phyloP scores from a whole-genome alignment of 2,888 invertebrate genomes.

The Eudasyphora cyanicolor region DNA sequence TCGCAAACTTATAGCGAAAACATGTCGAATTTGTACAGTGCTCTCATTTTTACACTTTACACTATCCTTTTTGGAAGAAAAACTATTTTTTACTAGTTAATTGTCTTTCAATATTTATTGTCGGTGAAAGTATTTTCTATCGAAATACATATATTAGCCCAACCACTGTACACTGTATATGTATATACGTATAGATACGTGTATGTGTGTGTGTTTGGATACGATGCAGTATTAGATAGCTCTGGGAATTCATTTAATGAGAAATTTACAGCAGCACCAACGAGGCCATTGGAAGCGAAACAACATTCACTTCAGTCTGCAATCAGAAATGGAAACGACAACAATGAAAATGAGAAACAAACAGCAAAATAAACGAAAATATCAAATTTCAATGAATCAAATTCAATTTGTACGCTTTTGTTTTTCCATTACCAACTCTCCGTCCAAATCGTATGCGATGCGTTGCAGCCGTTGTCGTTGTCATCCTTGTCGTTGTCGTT shows the following conservation, averaged over 20 bases:
- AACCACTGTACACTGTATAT: not conserved
- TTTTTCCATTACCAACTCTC: constrained; percentile 56
- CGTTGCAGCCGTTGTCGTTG: constrained; percentile 27
- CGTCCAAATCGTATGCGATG: constrained; percentile 47
- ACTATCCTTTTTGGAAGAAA: too few relatives aligned
- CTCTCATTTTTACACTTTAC: too few relatives aligned
- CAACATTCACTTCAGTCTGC: constrained; percentile 27
- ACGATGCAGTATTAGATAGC: constrained; percentile 38
- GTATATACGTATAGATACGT: not conserved
- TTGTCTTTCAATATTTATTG: too few relatives aligned
- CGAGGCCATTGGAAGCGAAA: constrained; percentile 41
- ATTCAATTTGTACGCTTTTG: constrained; percentile 74
- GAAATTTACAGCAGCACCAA: constrained; percentile 21
- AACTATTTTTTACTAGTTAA: too few relatives aligned
- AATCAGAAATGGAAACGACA: constrained; percentile 9
- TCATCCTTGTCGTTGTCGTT: not conserved
- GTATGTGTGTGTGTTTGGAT: constrained; percentile 1
- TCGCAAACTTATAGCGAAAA: too few relatives aligned
- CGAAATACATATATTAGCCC: too few relatives aligned
- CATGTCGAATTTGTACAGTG: too few relatives aligned
- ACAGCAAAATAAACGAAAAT: constrained; percentile 56
- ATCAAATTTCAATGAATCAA: constrained; percentile 79
- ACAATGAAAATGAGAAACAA: constrained; percentile 39
- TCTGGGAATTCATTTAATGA: constrained; percentile 32
- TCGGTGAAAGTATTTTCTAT: too few relatives aligned